A percentile compares a stretch with the other conserved stretches of the same genome.
Evolutionary conservation across 2,797 vertebrate species (phyloP).

Genomic region (Gymnopithys bicolor): DNA sequence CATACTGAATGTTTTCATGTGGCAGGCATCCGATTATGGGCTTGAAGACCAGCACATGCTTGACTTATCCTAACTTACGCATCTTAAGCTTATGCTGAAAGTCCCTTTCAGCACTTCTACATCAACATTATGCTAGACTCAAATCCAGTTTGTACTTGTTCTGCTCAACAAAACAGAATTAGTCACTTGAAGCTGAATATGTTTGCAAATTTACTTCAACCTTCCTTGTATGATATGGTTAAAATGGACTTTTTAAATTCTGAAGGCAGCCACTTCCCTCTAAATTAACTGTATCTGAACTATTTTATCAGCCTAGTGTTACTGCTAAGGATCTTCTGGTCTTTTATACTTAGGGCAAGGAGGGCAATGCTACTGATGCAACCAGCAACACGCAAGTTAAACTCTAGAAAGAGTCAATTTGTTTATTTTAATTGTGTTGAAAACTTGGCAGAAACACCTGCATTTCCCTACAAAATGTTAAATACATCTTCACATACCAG

Average conservation of each 20-base stretch:
- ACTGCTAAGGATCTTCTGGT: neutral
- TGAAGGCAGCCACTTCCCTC: neutral
- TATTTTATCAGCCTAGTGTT: neutral
- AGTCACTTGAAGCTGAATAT: neutral
- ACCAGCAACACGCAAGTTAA: neutral
- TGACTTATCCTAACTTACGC: neutral
- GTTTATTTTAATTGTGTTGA: neutral
- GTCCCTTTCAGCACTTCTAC: neutral
- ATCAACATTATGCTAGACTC: neutral
- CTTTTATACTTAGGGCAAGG: neutral
- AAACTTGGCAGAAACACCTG: neutral
- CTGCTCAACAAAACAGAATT: neutral
- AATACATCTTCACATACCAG: constrained; percentile 84
- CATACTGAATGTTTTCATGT: neutral
- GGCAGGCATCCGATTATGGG: neutral
- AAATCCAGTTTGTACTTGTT: constrained; percentile 15
- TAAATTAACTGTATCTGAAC: neutral
- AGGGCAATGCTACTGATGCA: neutral
- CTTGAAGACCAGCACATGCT: neutral
- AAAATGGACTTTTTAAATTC: neutral
- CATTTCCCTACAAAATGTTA: neutral
- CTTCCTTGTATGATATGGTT: neutral
- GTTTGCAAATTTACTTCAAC: neutral
- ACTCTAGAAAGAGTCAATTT: neutral
- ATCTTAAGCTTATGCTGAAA: neutral